Conservation (phyloP, 2,113 vertebrate genomes). For the Gymnobelideus leadbeateri region DNA sequence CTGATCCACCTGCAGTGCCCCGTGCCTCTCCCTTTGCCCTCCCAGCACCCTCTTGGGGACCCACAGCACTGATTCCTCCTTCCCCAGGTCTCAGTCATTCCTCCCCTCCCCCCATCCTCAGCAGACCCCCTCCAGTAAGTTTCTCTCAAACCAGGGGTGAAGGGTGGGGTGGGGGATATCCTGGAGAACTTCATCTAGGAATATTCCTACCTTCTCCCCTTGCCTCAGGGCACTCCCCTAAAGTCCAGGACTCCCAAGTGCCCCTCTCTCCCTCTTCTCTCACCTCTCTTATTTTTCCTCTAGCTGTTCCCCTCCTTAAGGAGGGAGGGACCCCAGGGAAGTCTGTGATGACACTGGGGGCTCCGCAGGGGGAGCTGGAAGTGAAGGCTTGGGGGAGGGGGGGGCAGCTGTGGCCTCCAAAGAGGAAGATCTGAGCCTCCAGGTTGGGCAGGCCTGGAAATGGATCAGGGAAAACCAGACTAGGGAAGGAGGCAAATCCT, state of each 20-base stretch:
- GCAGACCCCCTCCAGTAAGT: no score
- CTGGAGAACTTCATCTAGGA: not conserved
- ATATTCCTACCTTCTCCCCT: not conserved
- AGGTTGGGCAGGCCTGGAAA: not conserved
- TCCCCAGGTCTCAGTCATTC: not conserved
- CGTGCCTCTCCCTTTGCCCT: not conserved
- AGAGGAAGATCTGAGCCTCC: not conserved
- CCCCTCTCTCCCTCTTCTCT: not conserved
- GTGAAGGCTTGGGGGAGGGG: not conserved
- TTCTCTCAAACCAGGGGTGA: not conserved
- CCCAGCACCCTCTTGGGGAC: not conserved
- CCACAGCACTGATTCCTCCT: not conserved
- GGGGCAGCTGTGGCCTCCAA: not conserved
- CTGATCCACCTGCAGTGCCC: not conserved
- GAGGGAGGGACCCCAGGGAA: not conserved
- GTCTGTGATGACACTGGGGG: not conserved
- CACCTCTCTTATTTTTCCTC: not conserved
- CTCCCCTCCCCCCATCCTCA: not conserved
- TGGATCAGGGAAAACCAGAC: not conserved
- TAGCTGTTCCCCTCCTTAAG: not conserved
- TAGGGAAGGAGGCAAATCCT: not conserved
- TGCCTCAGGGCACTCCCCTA: not conserved
- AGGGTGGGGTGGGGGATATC: not conserved
- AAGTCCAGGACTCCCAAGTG: not conserved
- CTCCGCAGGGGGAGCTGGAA: not conserved